Base-by-base conservation (phyloP, 2,113 vertebrate species). In the Takifugu flavidus region DNA sequence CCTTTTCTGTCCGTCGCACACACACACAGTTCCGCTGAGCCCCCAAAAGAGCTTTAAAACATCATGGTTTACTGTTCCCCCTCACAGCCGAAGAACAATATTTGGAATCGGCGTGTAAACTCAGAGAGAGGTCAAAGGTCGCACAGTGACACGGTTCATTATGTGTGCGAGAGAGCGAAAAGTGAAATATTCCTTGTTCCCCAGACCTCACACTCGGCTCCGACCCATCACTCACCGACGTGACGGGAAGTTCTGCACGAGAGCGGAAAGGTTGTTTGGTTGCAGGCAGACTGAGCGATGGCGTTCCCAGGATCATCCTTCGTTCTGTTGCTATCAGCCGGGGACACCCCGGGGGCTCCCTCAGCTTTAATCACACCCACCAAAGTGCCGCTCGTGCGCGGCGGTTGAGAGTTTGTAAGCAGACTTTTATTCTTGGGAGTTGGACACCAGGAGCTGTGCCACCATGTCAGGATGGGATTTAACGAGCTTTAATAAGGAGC, bases 401-500 rank as follows among this genome's bases (percentile, higher is more conserved):
- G 67, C 10, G 60, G 53, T 52, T 6, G 13, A 45, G 43, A 57
- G 59, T 5, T 13, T 39, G 7, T 39, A 11, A 39, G 45, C 4
- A n/a, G 45, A 46, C 14, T n/a, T 14, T 47, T 47, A 15, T 47
- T 47, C 2, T 43, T 10, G 71, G 56, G 77, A 87, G 75, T 84
- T 75, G 75, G 82, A 69, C 81, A 82, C 67, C 77, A 79, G 79
- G 69, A 83, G 82, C 71, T 56, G 65, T 2, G 46, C 79, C 74
- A 59, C 74, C 57, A 70, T 85, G 82, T 85, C 87, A 79, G 81
- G 84, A 78, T 78, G 82, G 80, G 81, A 84, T 82, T 87, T 88
- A 89, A 86, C 87, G 29, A 88, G 88, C 82, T 82, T 82, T 84
- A 85, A 87, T 85, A 87, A 83, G 78, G 34, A 82, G 78, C 83